Conservation (phyloP, 2,113 vertebrate species). For the human (Homo sapiens) region DNA sequence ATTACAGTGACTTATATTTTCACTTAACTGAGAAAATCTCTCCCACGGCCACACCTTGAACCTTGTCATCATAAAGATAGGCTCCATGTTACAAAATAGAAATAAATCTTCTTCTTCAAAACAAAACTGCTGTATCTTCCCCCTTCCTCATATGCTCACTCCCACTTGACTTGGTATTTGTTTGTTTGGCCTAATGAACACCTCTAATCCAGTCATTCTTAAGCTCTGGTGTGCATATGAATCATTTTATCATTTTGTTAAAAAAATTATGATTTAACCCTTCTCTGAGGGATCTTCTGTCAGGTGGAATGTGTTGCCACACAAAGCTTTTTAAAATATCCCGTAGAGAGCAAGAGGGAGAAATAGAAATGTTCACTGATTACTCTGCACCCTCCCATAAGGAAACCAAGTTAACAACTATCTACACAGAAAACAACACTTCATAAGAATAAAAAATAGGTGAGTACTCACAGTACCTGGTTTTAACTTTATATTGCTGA, state of each 20-base stretch:
- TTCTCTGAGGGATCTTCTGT: neutral
- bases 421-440: no score
- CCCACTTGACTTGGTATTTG: neutral
- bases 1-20: neutral
- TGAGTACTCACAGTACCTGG: no score
- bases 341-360: neutral
- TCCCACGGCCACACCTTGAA: neutral
- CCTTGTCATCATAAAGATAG: neutral
- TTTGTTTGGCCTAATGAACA: neutral
- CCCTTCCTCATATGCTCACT: neutral
- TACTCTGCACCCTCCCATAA: no score
- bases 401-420: no score
- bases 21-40: neutral
- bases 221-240: neutral
- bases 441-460: no score
- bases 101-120: neutral
- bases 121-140: neutral
- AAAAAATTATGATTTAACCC: neutral
- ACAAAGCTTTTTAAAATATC: neutral
- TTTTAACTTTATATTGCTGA: no score
- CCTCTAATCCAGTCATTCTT: neutral
- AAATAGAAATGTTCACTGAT: no score
- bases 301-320: neutral
- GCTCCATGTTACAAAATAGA: neutral
- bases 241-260: neutral